These are phyloP conservation scores for Hippocampus abdominalis DNA, from an alignment of 2,113 vertebrate genomes.

Conservation along the genomic window DNA sequence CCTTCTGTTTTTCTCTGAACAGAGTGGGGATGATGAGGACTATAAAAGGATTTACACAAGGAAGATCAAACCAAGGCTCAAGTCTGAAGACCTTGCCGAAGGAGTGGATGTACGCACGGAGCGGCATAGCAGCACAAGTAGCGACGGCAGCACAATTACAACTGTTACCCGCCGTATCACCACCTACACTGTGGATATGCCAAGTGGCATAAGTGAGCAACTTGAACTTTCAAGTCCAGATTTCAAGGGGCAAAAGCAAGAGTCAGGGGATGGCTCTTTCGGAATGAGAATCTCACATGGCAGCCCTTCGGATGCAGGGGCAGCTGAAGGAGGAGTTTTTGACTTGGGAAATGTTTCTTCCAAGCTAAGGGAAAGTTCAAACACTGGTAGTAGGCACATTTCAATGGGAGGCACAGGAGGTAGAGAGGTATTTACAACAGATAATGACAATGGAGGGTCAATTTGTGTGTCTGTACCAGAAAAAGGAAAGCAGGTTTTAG, in stretches of 20 bases:
- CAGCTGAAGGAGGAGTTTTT: slow-evolving; percentile 55
- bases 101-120: slow-evolving; percentile 78
- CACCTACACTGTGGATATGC: slow-evolving; percentile 90
- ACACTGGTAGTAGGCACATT: slow-evolving; percentile 37
- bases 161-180: slow-evolving; percentile 88
- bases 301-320: slow-evolving; percentile 57
- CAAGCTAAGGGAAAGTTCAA: slow-evolving; percentile 28
- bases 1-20: slow-evolving; percentile 29
- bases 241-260: slow-evolving; percentile 68
- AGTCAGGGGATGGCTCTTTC: slow-evolving; percentile 68
- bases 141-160: slow-evolving; percentile 79
- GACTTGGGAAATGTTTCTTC: slow-evolving; percentile 59
- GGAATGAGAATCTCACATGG: slow-evolving; percentile 55
- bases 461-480: slow-evolving; percentile 37
- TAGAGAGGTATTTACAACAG: slow-evolving; percentile 27
- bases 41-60: slow-evolving; percentile 89
- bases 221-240: slow-evolving; percentile 76
- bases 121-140: slow-evolving; percentile 86
- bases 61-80: slow-evolving; percentile 92
- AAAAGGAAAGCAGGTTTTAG: slow-evolving; percentile 35
- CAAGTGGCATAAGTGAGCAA: slow-evolving; percentile 69
- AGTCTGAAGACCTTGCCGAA: slow-evolving; percentile 80
- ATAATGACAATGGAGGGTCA: slow-evolving; percentile 40
- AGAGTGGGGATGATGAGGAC: slow-evolving; percentile 92
- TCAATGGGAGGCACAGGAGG: slow-evolving; percentile 25